Conservation (phyloP, 2,888 invertebrate species). For the Coelogynopora nodosa region DNA sequence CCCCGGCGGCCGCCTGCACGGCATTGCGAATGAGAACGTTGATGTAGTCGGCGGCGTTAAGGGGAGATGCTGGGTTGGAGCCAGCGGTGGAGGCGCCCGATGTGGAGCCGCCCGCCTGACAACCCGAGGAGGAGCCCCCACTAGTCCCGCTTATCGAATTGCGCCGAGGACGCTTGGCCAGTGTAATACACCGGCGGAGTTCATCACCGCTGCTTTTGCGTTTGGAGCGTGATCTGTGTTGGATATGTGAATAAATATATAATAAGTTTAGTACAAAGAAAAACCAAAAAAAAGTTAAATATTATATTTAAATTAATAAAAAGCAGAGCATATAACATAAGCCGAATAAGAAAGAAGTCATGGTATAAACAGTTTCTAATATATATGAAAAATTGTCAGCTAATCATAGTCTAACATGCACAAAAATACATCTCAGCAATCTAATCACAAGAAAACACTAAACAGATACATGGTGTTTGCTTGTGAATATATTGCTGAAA, state of each 20-base stretch:
- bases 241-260: too few species aligned
- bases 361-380: too few species aligned
- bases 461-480: too few species aligned
- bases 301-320: not conserved
- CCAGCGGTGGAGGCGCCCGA: not conserved
- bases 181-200: not conserved
- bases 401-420: too few species aligned
- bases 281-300: too few species aligned
- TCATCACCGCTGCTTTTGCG: not conserved
- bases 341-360: too few species aligned
- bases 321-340: too few species aligned
- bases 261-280: too few species aligned
- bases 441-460: too few species aligned
- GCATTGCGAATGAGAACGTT: not conserved
- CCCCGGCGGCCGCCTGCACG: not conserved
- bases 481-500: too few species aligned
- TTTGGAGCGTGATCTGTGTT: not conserved
- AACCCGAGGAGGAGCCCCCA: not conserved
- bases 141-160: not conserved
- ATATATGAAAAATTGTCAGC: too few species aligned
- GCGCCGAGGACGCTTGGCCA: not conserved
- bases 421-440: too few species aligned
- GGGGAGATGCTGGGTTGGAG: not conserved
- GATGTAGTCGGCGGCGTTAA: not conserved
- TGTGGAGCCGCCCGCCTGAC: not conserved